Evolutionary conservation across 1,140 invertebrate species (phyloP), one percentile per base, ranked within the genome.

Genomic region (Latrodectus geometricus): DNA sequence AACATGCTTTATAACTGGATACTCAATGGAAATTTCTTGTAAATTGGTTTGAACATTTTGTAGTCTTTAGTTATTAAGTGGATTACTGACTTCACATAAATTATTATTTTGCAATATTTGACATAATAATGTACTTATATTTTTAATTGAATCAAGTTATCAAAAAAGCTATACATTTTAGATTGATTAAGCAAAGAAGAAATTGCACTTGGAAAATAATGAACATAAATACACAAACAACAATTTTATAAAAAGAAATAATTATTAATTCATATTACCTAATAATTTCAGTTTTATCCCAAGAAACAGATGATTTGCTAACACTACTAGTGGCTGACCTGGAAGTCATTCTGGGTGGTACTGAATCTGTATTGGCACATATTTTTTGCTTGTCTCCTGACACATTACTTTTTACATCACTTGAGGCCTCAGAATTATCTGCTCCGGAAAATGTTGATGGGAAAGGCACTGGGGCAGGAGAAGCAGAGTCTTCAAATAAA

Each of bases 341-440:
- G 21, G 52, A 75, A 9, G 78, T 73, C 61, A 74, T 80, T 50
- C 56, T 75, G 35, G 68, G 72, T 61, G 86, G 79, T 65, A 69
- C 69, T 35, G 86, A 73, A 87, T 87, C 86, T 15, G 86, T 87
- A 84, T 84, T 88, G 56, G 87, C 76, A 87, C 85, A 75, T 50
- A 54, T 14, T 68, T 87, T 87, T 80, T 61, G 54, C 17, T 69
- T 87, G 72, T 56, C 85, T 23, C 54, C 73, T 73, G 76, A 52
- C 50, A 52, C 50, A 74, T 72, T 78, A 56, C 49, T 56, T 72
- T 78, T 86, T 61, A 78, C 50, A 61, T 86, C 83, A 56, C 74
- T 56, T 21, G 65, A 15, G 35, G 68, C n/a, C 56, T 52, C 17
- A 48, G 76, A 56, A n/a, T 23, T 87, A 49, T 73, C 76, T 74